A percentile compares a stretch with the other conserved stretches of the same genome.
Evolutionary conservation across 1,140 invertebrate genomes (phyloP).

Genomic region (Pseudomyrmex concolor): DNA sequence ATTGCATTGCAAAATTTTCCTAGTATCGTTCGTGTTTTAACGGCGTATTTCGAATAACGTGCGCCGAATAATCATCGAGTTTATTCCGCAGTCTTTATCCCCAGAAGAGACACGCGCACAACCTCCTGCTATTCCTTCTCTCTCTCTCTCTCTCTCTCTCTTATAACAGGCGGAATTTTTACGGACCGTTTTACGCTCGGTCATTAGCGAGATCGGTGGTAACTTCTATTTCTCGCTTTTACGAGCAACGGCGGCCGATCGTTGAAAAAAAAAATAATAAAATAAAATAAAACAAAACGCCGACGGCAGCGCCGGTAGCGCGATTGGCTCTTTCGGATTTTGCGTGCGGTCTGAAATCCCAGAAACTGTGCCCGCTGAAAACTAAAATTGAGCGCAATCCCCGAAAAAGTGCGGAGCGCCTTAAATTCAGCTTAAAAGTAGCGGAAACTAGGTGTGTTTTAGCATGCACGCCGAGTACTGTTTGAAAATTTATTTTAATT

Average conservation of each 20-base stretch:
- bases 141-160: background rate
- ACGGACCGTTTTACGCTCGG: conserved; percentile 71
- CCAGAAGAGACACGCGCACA: background rate
- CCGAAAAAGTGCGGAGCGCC: conserved; percentile 1
- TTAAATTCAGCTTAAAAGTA: conserved; percentile 5
- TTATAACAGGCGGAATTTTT: conserved; percentile 71
- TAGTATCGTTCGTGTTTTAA: conserved; percentile 36
- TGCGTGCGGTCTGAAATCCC: conserved; percentile 23
- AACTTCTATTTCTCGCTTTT: conserved; percentile 69
- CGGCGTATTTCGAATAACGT: conserved; percentile 66
- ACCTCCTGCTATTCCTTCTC: background rate
- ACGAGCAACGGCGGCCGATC: conserved; percentile 50
- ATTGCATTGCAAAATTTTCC: conserved; percentile 15
- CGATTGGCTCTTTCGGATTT: conserved; percentile 58
- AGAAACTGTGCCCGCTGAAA: conserved; percentile 18
- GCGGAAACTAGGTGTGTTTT: too few relatives aligned
- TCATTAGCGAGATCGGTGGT: conserved; percentile 74
- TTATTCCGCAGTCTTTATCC: conserved; percentile 26
- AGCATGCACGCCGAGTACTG: too few relatives aligned
- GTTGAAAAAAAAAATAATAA: conserved; percentile 7
- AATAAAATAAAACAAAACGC: conserved; percentile 52
- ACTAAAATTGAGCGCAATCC: conserved; percentile 47
- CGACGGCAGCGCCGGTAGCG: background rate
- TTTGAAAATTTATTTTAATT: conserved; percentile 1
- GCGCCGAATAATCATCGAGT: conserved; percentile 61